Evolutionary conservation across 2,888 invertebrate species (phyloP).

Genomic region (Diloba caeruleocephala): DNA sequence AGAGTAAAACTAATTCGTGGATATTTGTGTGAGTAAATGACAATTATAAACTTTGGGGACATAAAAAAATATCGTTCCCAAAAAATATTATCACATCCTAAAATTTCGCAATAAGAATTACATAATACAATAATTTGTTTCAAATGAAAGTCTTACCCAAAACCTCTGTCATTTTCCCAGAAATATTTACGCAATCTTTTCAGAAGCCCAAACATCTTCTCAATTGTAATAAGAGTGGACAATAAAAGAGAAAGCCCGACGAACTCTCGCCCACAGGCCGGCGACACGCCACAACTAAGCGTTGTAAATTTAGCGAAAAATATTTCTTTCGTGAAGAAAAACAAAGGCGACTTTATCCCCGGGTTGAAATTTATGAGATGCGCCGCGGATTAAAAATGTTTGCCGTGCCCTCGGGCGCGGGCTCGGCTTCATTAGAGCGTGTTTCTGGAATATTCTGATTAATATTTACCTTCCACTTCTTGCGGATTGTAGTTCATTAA

Average conservation of each 20-base stretch:
- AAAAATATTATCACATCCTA: too few relatives aligned
- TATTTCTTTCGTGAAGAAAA: conserved; percentile 81
- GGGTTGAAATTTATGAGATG: conserved; percentile 86
- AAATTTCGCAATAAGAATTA: too few relatives aligned
- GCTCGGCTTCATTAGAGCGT: conserved; percentile 81
- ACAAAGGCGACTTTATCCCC: conserved; percentile 82
- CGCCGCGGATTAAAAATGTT: conserved; percentile 87
- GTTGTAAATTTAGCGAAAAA: conserved; percentile 80
- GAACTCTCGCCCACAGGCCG: conserved; percentile 54
- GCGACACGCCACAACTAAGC: conserved; percentile 70
- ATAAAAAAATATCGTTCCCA: too few relatives aligned
- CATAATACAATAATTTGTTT: too few relatives aligned
- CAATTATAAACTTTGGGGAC: too few relatives aligned
- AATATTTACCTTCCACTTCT: conserved; percentile 86
- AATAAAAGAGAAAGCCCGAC: conserved; percentile 64
- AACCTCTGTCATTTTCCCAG: conserved; percentile 2
- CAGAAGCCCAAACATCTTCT: conserved; percentile 51
- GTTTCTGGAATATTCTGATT: conserved; percentile 83
- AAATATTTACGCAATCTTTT: conserved; percentile 28
- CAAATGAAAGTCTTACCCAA: too few relatives aligned
- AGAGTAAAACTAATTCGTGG: too few relatives aligned
- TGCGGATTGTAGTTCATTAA: conserved; percentile 78
- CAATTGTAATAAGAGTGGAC: conserved; percentile 65
- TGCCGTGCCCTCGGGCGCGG: conserved; percentile 81
- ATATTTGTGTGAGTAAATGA: conserved; percentile 1